Conservation (phyloP, 2,113 vertebrate genomes). For the Sarotherodon lohbergeri region DNA sequence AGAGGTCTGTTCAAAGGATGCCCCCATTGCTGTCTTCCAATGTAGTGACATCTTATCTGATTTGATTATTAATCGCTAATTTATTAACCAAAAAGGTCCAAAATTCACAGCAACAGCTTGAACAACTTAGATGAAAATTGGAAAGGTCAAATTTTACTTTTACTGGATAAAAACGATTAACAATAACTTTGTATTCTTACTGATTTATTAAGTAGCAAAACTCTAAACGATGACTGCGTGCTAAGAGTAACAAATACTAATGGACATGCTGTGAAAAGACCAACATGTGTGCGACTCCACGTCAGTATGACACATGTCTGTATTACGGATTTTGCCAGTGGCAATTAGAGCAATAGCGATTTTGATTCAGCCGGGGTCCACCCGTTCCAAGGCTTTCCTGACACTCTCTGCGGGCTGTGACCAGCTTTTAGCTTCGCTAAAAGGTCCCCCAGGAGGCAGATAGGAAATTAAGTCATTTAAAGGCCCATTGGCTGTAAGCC, state of each 20-base stretch:
- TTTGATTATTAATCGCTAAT: not conserved
- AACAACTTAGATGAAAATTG: not conserved
- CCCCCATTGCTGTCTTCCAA: not conserved
- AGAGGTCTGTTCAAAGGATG: not conserved
- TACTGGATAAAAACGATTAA: not conserved
- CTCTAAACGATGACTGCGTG: not conserved
- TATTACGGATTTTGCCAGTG: not conserved
- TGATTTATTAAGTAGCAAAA: not conserved
- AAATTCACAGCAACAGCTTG: not conserved
- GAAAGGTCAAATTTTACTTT: not conserved
- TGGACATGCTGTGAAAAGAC: not conserved
- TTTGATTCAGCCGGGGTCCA: constrained; percentile 13
- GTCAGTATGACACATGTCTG: not conserved
- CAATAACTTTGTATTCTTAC: not conserved
- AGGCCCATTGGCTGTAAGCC: constrained; percentile 57
- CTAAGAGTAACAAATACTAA: not conserved
- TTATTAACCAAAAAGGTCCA: not conserved
- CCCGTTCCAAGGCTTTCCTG: not conserved
- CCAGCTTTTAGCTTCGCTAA: constrained; percentile 40
- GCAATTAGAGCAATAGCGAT: not conserved
- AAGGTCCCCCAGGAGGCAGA: constrained; percentile 49
- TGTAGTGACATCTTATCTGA: not conserved
- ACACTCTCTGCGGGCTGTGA: constrained; percentile 34
- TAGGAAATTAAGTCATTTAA: constrained; percentile 66
- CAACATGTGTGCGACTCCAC: not conserved